A percentile compares a stretch with the other conserved stretches of the same genome.
Conservation (phyloP, 2,113 vertebrate species). For the Percina caprodes region DNA sequence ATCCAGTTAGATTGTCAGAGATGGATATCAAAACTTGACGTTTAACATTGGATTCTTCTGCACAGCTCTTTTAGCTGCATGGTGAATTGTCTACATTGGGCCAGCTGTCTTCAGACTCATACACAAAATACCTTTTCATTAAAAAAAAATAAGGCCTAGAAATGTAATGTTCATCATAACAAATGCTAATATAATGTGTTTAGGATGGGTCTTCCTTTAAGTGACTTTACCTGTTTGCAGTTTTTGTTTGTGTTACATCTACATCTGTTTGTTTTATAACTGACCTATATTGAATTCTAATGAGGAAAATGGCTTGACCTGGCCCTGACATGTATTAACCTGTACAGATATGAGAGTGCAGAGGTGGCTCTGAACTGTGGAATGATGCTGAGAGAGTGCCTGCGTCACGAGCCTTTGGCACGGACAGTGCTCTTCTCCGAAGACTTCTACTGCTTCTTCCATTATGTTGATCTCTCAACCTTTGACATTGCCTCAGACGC, state of each 20-base stretch:
- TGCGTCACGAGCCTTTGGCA: slow-evolving; percentile 86
- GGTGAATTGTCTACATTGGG: background rate
- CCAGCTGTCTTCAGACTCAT: background rate
- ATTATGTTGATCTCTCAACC: slow-evolving; percentile 86
- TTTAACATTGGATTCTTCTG: slow-evolving; percentile 2
- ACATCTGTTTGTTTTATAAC: background rate
- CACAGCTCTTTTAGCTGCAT: background rate
- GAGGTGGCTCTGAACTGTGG: slow-evolving; percentile 88
- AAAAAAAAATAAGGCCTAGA: background rate
- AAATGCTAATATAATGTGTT: slow-evolving; percentile 16
- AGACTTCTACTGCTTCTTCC: slow-evolving; percentile 86
- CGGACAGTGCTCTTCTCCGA: slow-evolving; percentile 84
- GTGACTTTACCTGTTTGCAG: background rate
- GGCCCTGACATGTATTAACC: slow-evolving; percentile 33
- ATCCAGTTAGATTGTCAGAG: slow-evolving; percentile 9
- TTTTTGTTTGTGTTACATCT: slow-evolving; percentile 2
- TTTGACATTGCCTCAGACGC: slow-evolving; percentile 89
- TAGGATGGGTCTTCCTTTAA: background rate
- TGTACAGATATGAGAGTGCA: slow-evolving; percentile 82
- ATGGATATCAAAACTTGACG: slow-evolving; percentile 24
- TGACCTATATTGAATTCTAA: background rate
- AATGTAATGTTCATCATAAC: background rate
- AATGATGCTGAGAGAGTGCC: slow-evolving; percentile 87
- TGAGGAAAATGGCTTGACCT: background rate
- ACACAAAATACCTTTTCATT: background rate